phyloP scores from a whole-genome alignment of 2,888 invertebrate genomes.

The Molorchus minor region DNA sequence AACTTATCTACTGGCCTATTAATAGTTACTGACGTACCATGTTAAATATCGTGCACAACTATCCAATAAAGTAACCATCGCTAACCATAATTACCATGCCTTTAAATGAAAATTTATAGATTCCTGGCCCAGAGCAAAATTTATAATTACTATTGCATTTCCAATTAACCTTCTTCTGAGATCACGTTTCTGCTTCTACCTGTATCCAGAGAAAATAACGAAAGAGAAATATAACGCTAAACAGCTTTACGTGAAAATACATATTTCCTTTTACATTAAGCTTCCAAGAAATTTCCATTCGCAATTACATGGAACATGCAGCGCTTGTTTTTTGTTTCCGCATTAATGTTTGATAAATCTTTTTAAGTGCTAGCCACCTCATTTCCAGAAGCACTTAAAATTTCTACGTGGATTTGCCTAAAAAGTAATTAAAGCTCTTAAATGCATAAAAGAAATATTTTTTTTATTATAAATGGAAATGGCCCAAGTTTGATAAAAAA shows the following conservation, averaged over 20 bases:
- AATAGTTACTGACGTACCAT: too few relatives aligned
- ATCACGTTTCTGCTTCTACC: not conserved
- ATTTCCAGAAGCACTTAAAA: constrained; percentile 6
- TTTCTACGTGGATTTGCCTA: not conserved
- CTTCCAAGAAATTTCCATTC: not conserved
- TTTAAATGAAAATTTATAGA: too few relatives aligned
- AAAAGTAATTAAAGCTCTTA: constrained; percentile 5
- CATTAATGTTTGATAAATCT: constrained; percentile 7
- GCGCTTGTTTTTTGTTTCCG: not conserved
- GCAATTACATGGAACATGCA: constrained; percentile 1
- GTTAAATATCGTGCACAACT: too few relatives aligned
- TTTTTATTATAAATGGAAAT: too few relatives aligned
- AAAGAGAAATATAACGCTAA: not conserved
- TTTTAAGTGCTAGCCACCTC: not conserved
- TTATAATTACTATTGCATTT: too few relatives aligned
- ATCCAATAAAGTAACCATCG: too few relatives aligned
- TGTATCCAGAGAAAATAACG: not conserved
- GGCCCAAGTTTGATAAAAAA: too few relatives aligned
- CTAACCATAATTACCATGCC: too few relatives aligned
- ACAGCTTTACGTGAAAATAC: not conserved
- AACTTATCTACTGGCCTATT: too few relatives aligned
- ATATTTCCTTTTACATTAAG: not conserved
- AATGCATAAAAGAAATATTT: not conserved
- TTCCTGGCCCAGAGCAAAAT: too few relatives aligned
- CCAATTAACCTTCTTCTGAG: not conserved